Evolutionary conservation across 2,113 vertebrate species (phyloP), one percentile per base, ranked within the genome.

Genomic region (Pantherophis guttatus): DNA sequence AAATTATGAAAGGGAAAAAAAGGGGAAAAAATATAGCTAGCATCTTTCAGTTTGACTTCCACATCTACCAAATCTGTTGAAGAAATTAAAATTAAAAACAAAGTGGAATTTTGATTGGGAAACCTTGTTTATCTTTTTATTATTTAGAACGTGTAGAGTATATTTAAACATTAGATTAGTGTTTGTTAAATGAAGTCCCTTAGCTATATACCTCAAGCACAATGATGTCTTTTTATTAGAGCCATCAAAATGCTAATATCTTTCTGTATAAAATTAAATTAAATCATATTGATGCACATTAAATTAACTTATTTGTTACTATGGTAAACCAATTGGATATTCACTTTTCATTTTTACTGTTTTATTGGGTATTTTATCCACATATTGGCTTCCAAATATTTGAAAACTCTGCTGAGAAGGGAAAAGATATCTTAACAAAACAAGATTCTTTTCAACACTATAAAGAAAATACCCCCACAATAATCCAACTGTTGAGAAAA

Each of bases 121-220:
- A 48, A 87, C 86, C 21, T 87, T 52, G 24, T 24, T 87, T 50
- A 87, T 87, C 24, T 50, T 4, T 39, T 48, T 53, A 13, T 93
- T 96, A 91, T 89, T 90, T n/a, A 91, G 94, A 81, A 90, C 93
- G 75, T 90, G 58, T 88, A 92, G 94, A 85, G 89, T 93, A 91
- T 92, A 94, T 94, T 91, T 95, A 95, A 93, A 87, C 8, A 8
- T 55, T 86, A 91, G 95, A 95, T 91, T 10, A 33, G 62, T 92
- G 85, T 85, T 70, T 94, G 65, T 3, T n/a, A 91, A 86, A 86
- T 33, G 2, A 91, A 48, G 12, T 50, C 17, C 52, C 11, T 57
- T 91, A 57, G 55, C 9, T 57, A 3, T 7, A 57, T 19, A 57
- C 9, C 6, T 57, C 3, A 8, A 12, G n/a, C 29, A 57, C 54